Conservation (phyloP, 2,797 vertebrate genomes). For the Clarias pachynema region DNA sequence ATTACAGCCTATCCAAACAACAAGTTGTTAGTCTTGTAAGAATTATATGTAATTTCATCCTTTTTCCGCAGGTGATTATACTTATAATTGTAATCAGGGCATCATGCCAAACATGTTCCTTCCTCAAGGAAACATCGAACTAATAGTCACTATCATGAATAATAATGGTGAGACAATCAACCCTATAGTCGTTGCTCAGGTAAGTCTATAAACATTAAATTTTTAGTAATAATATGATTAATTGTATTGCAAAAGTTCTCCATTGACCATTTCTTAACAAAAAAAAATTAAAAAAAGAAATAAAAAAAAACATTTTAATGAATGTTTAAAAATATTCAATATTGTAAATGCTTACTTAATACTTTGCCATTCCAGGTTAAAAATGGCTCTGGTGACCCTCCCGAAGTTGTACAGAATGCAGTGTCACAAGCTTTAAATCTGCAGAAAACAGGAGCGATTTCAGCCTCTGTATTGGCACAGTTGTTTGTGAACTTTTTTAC, state of each 20-base stretch:
- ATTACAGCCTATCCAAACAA: neutral
- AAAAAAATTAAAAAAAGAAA: too few species aligned
- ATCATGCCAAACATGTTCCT: slow-evolving; percentile 17
- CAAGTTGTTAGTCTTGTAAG: neutral
- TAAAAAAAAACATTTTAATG: too few species aligned
- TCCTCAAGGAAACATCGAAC: slow-evolving; percentile 37
- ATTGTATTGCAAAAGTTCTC: neutral
- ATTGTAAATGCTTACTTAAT: neutral
- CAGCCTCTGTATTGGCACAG: neutral
- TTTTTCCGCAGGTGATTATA: neutral
- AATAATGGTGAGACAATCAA: slow-evolving; percentile 61
- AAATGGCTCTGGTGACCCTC: neutral
- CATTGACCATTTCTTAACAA: neutral
- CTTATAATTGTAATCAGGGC: neutral
- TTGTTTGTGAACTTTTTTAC: neutral
- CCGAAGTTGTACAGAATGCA: neutral
- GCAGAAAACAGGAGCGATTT: neutral
- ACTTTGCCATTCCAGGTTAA: neutral
- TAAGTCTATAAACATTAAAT: slow-evolving; percentile 52
- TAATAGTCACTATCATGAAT: slow-evolving; percentile 80
- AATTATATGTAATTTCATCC: neutral
- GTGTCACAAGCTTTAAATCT: neutral
- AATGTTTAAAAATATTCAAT: neutral
- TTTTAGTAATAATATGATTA: neutral
- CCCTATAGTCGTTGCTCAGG: slow-evolving; percentile 74